phyloP scores from a whole-genome alignment of 2,888 invertebrate genomes.

The Slavum lentiscoides region DNA sequence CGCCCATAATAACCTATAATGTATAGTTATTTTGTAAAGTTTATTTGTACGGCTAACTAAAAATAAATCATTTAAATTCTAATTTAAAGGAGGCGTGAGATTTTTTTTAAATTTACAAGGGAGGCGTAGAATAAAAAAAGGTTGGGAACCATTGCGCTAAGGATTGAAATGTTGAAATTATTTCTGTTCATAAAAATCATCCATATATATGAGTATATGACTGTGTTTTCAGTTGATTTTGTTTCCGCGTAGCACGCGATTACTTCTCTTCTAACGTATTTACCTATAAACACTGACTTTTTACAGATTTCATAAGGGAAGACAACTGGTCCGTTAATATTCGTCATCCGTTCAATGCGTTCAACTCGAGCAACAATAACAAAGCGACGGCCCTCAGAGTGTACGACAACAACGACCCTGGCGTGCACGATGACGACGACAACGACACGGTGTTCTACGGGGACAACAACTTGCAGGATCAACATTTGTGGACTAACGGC shows the following conservation, averaged over 20 bases:
- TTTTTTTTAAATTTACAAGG: too few species aligned
- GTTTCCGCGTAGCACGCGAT: not conserved
- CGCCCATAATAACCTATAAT: too few species aligned
- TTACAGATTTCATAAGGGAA: slow-evolving; percentile 45
- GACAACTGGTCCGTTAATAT: slow-evolving; percentile 38
- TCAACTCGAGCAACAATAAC: slow-evolving; percentile 26
- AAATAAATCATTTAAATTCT: too few species aligned
- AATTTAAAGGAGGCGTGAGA: too few species aligned
- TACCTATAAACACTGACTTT: not conserved
- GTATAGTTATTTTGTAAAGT: too few species aligned
- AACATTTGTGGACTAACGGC: slow-evolving; percentile 54
- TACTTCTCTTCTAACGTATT: not conserved
- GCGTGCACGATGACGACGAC: slow-evolving; percentile 57
- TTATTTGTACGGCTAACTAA: too few species aligned
- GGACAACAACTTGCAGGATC: slow-evolving; percentile 50
- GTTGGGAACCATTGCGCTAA: too few species aligned
- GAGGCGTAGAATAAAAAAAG: too few species aligned
- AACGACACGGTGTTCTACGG: slow-evolving; percentile 59
- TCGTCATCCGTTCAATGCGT: slow-evolving; percentile 29
- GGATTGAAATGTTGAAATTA: too few species aligned
- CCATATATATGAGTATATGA: not conserved
- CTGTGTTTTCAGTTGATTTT: not conserved
- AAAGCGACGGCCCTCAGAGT: not conserved
- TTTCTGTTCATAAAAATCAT: too few species aligned
- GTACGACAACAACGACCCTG: slow-evolving; percentile 56